Base-by-base conservation (phyloP, 1,140 invertebrate species). In the Drosophila azteca region DNA sequence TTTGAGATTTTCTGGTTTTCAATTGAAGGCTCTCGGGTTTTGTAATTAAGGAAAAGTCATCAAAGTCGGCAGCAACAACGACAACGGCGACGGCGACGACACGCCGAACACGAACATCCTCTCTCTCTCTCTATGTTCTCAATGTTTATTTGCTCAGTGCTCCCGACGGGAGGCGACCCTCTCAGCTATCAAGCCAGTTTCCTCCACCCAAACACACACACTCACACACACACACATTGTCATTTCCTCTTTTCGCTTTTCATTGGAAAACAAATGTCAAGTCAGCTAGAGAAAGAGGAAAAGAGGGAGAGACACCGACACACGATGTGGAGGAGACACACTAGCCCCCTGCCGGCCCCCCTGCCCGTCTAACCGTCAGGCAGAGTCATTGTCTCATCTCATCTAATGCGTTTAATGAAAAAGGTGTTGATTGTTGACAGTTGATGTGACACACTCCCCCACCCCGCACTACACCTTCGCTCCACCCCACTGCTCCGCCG, bases 381-480 rank as follows among this genome's bases (percentile, higher is more conserved):
- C 52, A 66, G 58, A 51, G 69, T 75, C 71, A 58, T 74, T 75
- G 71, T 74, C 69, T 61, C 70, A 85, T 68, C 81, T 73, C 82
- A 74, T 75, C 83, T 88, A 88, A 88, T 88, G 83, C 83, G 79
- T 79, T 88, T 88, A 88, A 88, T 88, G 83, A 88, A 88, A 88
- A 88, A 88, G 79, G 83, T 88, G 83, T 88, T 88, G 83, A 88
- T 88, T 88, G 83, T 83, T 88, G 82, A 87, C 82, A 74, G 81
- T 71, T 70, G 53, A 68, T 63, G 76, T 68, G 64, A 24, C 51
- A 69, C 66, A 69, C 50, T 15, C 15, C 64, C 9, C 45, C 41
- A 13, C 6, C 20, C 3, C 22, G n/a, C n/a, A n/a, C n/a, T n/a
- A n/a, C n/a, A n/a, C n/a, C n/a, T n/a, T n/a, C n/a, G n/a, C n/a